Conservation (phyloP, 1,140 invertebrate genomes). For the Samia ricini region DNA sequence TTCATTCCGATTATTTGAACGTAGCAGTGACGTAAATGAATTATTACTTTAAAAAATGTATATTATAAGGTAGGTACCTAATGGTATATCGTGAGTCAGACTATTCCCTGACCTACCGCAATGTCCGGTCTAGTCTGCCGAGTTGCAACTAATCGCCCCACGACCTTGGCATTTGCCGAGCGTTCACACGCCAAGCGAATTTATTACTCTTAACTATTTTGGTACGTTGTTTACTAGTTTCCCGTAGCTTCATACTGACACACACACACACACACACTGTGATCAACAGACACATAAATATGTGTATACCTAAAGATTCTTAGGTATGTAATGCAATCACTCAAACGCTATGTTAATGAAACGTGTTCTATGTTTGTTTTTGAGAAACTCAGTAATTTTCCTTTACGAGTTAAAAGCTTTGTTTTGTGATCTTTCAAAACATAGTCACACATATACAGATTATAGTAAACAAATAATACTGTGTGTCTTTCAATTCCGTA, state of each 20-base stretch:
- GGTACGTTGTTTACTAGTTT: not conserved
- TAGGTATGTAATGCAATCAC: not conserved
- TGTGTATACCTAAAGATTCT: not conserved
- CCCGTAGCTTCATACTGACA: not conserved
- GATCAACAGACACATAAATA: not conserved
- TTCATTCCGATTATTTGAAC: no score
- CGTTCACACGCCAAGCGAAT: constrained; percentile 9
- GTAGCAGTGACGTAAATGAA: no score
- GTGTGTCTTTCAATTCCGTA: no score
- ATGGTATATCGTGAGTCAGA: not conserved
- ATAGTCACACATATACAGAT: not conserved
- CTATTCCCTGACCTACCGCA: constrained; percentile 10
- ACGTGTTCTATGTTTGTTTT: no score
- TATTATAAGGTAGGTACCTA: no score
- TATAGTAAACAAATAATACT: not conserved
- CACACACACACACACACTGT: not conserved
- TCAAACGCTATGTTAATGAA: not conserved
- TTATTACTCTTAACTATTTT: not conserved
- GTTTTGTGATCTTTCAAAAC: not conserved
- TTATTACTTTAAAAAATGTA: no score
- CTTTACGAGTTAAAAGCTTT: not conserved
- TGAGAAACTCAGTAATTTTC: no score
- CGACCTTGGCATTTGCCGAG: constrained; percentile 10
- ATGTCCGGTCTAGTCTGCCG: constrained; percentile 13
- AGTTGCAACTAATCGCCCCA: constrained; percentile 6